Percentiles rank a stretch among this genome's conserved stretches.
These are phyloP conservation scores for Cryptotermes secundus DNA, from an alignment of 1,140 invertebrate species.

Conservation along the genomic window DNA sequence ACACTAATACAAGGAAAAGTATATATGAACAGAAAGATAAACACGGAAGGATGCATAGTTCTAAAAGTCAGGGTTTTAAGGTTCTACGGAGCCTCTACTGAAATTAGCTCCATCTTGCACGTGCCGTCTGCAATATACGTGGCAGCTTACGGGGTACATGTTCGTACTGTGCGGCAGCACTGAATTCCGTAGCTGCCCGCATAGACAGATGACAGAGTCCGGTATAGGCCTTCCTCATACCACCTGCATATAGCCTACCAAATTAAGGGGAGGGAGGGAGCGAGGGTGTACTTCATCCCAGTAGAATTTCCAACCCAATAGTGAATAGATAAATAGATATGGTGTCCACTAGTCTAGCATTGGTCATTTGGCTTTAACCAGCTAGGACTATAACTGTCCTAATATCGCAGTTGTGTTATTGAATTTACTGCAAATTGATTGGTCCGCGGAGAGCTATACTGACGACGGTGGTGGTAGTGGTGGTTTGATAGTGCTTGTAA, in stretches of 20 bases:
- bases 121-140: background rate
- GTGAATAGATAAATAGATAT: constrained; percentile 6
- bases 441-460: background rate
- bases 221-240: background rate
- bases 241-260: background rate
- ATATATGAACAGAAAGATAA: background rate
- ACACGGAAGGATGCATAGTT: background rate
- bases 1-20: background rate
- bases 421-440: constrained; percentile 15
- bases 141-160: background rate
- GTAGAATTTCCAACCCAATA: background rate
- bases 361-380: constrained; percentile 5
- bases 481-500: background rate
- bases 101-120: background rate
- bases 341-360: constrained; percentile 1
- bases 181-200: background rate
- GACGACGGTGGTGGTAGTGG: background rate
- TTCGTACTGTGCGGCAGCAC: background rate
- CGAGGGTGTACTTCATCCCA: background rate
- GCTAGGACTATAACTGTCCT: background rate
- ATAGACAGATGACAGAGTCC: background rate
- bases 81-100: too few relatives aligned
- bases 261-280: background rate
- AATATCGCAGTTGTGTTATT: constrained; percentile 9
- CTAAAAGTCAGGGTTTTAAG: too few relatives aligned